Evolutionary conservation across 1,140 invertebrate genomes (phyloP).

Genomic region (Penaeus vannamei): DNA sequence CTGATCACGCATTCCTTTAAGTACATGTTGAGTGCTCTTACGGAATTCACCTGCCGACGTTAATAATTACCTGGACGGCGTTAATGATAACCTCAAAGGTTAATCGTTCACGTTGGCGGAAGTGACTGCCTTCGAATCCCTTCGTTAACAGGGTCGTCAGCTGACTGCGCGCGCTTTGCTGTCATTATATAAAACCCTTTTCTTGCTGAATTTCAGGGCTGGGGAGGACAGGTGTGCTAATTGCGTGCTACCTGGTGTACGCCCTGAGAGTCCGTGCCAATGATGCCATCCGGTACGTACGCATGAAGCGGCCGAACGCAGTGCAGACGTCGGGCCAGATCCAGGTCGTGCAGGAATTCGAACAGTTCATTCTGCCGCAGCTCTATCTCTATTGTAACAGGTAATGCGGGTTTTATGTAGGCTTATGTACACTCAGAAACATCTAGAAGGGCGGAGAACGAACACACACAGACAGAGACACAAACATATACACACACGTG

Average conservation of each 20-base stretch:
- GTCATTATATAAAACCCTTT: too few relatives aligned
- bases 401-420: constrained; percentile 71
- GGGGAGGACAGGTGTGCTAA: constrained; percentile 88
- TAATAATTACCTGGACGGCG: too few relatives aligned
- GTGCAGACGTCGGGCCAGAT: constrained; percentile 89
- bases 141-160: too few relatives aligned
- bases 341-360: constrained; percentile 85
- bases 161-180: too few relatives aligned
- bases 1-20: too few relatives aligned
- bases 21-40: too few relatives aligned
- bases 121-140: too few relatives aligned
- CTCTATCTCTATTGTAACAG: constrained; percentile 82
- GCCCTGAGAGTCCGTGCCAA: constrained; percentile 82
- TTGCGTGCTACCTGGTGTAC: constrained; percentile 89
- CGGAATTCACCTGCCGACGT: too few relatives aligned
- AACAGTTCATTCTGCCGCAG: constrained; percentile 85
- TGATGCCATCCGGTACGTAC: constrained; percentile 86
- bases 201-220: constrained; percentile 75
- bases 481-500: neutral
- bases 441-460: neutral
- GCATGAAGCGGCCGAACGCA: constrained; percentile 82
- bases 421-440: neutral
- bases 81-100: too few relatives aligned
- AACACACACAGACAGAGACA: neutral
- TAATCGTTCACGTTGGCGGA: too few relatives aligned